A percentile compares a stretch with the other conserved stretches of the same genome.
Evolutionary conservation across 2,113 vertebrate species (phyloP).

Genomic region (Hoplias malabaricus): DNA sequence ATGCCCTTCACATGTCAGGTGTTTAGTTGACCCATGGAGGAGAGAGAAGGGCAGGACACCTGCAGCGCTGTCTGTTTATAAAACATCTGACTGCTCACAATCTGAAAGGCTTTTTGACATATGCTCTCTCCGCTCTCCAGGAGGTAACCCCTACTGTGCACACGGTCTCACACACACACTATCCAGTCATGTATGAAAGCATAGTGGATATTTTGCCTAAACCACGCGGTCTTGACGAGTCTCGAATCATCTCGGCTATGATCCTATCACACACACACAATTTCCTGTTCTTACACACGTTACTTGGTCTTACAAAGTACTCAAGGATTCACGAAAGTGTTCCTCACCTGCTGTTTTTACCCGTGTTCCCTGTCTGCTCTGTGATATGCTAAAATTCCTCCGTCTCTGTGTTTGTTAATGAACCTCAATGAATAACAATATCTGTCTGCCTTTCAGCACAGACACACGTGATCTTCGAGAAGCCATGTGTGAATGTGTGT

Average conservation of each 20-base stretch:
- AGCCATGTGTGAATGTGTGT: not conserved
- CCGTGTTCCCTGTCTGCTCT: not conserved
- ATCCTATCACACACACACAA: not conserved
- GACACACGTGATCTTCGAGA: slow-evolving; percentile 12
- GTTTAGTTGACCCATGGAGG: slow-evolving; percentile 21
- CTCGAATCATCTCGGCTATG: too few relatives aligned
- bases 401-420: slow-evolving; percentile 27
- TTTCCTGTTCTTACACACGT: not conserved
- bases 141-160: slow-evolving; percentile 20
- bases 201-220: not conserved
- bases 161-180: not conserved
- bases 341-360: not conserved
- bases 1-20: slow-evolving; percentile 49
- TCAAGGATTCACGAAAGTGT: not conserved
- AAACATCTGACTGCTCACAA: slow-evolving; percentile 43
- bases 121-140: slow-evolving; percentile 38
- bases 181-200: not conserved
- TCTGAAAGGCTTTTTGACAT: slow-evolving; percentile 39
- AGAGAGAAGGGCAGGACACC: slow-evolving; percentile 21
- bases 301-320: not conserved
- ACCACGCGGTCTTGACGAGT: too few relatives aligned
- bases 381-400: not conserved
- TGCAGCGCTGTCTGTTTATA: slow-evolving; percentile 42
- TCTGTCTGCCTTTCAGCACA: not conserved
- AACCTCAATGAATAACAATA: slow-evolving; percentile 1